Evolutionary conservation across 1,140 invertebrate species (phyloP).

Genomic region (Polypedilum vanderplanki): DNA sequence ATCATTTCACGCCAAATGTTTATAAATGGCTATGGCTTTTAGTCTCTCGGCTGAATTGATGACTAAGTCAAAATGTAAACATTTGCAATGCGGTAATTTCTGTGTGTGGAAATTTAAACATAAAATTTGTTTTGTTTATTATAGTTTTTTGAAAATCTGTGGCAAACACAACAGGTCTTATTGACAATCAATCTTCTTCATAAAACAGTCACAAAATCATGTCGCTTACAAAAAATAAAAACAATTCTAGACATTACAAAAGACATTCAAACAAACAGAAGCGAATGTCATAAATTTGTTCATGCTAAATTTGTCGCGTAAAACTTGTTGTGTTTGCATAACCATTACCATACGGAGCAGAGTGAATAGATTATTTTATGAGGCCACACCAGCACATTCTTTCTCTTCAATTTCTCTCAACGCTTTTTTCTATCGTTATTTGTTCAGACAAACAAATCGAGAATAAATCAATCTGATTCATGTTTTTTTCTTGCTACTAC

Average conservation of each 20-base stretch:
- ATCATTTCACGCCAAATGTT: constrained; percentile 2
- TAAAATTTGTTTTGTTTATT: too few relatives aligned
- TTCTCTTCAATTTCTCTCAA: too few relatives aligned
- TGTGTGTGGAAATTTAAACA: too few relatives aligned
- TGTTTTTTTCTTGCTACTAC: not conserved
- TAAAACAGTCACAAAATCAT: too few relatives aligned
- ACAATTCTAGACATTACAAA: not conserved
- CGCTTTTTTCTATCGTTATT: too few relatives aligned
- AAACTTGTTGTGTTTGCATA: not conserved
- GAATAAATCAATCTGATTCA: constrained; percentile 1
- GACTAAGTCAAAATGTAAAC: constrained; percentile 15
- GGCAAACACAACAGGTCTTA: too few relatives aligned
- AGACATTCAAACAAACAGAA: not conserved
- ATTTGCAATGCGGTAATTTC: not conserved
- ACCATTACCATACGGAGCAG: not conserved
- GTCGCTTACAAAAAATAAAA: too few relatives aligned
- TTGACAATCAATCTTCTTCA: too few relatives aligned
- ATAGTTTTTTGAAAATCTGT: too few relatives aligned
- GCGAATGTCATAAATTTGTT: not conserved
- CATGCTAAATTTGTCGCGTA: not conserved
- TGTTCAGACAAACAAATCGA: not conserved
- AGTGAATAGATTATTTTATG: too few relatives aligned
- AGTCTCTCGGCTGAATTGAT: not conserved
- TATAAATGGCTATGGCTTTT: not conserved
- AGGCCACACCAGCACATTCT: too few relatives aligned